A percentile compares a stretch with the other conserved stretches of the same genome.
Evolutionary conservation across 2,888 invertebrate species (phyloP).

Genomic region (Molanna angustata): DNA sequence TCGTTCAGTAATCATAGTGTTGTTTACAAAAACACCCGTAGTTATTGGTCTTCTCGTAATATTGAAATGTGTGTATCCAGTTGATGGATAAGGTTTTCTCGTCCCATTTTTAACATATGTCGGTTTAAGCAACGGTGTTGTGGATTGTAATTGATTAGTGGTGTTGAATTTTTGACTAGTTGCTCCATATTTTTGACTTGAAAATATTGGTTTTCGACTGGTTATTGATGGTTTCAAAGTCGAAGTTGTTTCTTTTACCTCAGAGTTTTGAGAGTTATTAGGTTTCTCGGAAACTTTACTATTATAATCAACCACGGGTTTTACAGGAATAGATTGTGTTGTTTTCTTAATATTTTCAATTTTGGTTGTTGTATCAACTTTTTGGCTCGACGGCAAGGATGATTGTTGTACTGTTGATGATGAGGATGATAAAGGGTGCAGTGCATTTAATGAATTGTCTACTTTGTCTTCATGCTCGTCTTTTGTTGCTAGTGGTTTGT

Average conservation of each 20-base stretch:
- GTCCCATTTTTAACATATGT: not conserved
- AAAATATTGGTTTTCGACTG: constrained; percentile 11
- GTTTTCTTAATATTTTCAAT: constrained; percentile 6
- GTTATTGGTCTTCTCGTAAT: constrained; percentile 27
- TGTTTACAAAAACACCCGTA: constrained; percentile 22
- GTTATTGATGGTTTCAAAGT: not conserved
- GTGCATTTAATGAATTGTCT: constrained; percentile 35
- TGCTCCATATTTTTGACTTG: constrained; percentile 14
- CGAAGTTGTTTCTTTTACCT: not conserved
- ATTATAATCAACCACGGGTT: no score
- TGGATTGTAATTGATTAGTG: not conserved
- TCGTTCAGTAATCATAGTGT: constrained; percentile 14
- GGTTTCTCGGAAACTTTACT: not conserved
- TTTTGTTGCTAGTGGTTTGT: constrained; percentile 9
- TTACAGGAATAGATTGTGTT: constrained; percentile 13
- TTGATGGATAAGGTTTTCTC: constrained; percentile 17
- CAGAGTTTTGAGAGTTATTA: not conserved
- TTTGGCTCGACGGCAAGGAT: constrained; percentile 3
- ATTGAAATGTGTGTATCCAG: not conserved
- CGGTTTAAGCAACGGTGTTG: constrained; percentile 1
- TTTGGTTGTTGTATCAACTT: constrained; percentile 1
- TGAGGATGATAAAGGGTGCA: constrained; percentile 31
- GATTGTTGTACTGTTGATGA: not conserved
- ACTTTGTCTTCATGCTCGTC: constrained; percentile 12
- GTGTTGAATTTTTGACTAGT: constrained; percentile 5